A percentile compares a stretch with the other conserved stretches of the same genome.
These are phyloP conservation scores for Mungos mungo DNA, from an alignment of 2,113 vertebrate species.

Conservation along the genomic window DNA sequence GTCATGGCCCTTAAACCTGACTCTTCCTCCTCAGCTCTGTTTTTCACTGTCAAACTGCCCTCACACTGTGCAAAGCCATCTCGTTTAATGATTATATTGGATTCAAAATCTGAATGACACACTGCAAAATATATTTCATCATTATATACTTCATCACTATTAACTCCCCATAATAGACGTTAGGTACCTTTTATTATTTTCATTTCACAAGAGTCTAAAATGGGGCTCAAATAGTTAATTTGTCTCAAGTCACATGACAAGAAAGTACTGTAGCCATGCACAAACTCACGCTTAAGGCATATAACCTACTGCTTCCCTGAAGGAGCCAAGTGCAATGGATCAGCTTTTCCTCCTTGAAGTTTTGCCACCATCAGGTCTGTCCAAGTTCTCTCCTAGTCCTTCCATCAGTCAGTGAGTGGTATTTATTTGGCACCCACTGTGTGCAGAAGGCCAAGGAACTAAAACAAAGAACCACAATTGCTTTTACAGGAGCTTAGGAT, in stretches of 20 bases:
- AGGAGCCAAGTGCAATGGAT: neutral
- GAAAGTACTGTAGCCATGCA: neutral
- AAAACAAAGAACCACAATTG: neutral
- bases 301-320: neutral
- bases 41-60: neutral
- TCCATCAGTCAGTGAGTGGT: neutral
- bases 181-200: neutral
- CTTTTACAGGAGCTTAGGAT: neutral
- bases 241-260: neutral
- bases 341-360: neutral
- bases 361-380: neutral
- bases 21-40: neutral
- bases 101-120: neutral
- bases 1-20: neutral
- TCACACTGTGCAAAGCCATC: neutral
- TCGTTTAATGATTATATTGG: neutral
- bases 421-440: neutral
- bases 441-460: neutral
- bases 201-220: constrained; percentile 21
- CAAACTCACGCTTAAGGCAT: neutral
- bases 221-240: neutral
- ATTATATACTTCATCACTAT: neutral
- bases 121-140: neutral
- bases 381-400: neutral
- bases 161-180: neutral